Percentiles rank a stretch among this genome's conserved stretches.
Conservation (phyloP, 2,888 invertebrate genomes). For the Drosophila atroscutellata region DNA sequence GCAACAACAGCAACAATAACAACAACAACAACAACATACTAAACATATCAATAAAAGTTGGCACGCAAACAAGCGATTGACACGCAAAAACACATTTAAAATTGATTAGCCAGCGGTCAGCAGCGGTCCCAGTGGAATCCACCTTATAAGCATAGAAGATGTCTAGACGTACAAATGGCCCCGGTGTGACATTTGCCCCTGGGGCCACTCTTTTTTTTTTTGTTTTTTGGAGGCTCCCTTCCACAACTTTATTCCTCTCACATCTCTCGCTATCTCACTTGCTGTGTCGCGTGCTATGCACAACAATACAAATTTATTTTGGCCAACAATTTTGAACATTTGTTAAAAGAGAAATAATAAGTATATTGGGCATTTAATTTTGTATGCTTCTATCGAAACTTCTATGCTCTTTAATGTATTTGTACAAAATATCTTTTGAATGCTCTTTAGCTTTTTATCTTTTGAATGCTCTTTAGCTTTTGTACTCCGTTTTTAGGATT, state of each 20-base stretch:
- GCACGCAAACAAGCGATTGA: slow-evolving; percentile 81
- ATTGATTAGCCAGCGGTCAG: slow-evolving; percentile 71
- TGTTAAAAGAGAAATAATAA: slow-evolving; percentile 59
- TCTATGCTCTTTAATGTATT: slow-evolving; percentile 13
- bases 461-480: background rate
- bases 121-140: slow-evolving; percentile 37
- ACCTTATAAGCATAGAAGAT: slow-evolving; percentile 62
- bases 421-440: background rate
- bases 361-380: slow-evolving; percentile 8
- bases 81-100: slow-evolving; percentile 81
- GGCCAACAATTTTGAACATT: slow-evolving; percentile 66
- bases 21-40: slow-evolving; percentile 35
- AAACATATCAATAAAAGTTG: slow-evolving; percentile 78
- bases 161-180: slow-evolving; percentile 65
- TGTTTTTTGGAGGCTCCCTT: slow-evolving; percentile 3
- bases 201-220: slow-evolving; percentile 34
- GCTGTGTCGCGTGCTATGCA: slow-evolving; percentile 74
- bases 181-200: slow-evolving; percentile 75
- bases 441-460: background rate
- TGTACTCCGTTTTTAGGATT: background rate
- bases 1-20: slow-evolving; percentile 28
- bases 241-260: background rate
- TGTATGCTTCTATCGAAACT: background rate
- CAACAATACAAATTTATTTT: slow-evolving; percentile 59
- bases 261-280: slow-evolving; percentile 6